Conservation (phyloP, 2,797 vertebrate genomes). For the Rhinatrema bivittatum region DNA sequence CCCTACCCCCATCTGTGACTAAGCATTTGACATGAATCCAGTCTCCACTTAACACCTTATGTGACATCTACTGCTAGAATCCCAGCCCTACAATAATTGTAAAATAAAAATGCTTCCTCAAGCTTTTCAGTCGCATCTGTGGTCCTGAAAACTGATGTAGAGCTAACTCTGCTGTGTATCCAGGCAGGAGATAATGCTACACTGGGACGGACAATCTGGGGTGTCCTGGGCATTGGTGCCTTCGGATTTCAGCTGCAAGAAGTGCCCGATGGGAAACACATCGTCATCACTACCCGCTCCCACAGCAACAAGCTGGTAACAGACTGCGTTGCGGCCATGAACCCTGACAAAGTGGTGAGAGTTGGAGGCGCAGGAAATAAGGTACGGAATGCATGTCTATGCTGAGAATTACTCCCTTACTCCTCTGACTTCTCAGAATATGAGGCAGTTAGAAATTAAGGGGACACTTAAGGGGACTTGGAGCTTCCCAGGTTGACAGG, state of each 20-base stretch:
- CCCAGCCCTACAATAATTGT: too few species aligned
- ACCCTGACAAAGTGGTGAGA: conserved; percentile 76
- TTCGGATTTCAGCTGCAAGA: conserved; percentile 90
- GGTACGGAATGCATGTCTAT: conserved; percentile 45
- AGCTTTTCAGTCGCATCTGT: too few species aligned
- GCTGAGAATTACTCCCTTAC: background rate
- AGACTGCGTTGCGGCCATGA: conserved; percentile 81
- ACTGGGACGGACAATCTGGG: conserved; percentile 91
- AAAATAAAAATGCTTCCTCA: too few species aligned
- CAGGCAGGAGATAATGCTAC: conserved; percentile 68
- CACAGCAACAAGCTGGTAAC: conserved; percentile 85
- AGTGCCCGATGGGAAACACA: conserved; percentile 68
- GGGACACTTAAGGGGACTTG: too few species aligned
- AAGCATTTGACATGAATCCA: too few species aligned
- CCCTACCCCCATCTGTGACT: too few species aligned
- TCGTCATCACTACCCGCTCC: conserved; percentile 85
- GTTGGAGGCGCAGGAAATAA: conserved; percentile 97
- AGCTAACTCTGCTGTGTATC: background rate
- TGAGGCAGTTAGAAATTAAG: background rate
- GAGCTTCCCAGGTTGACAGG: too few species aligned
- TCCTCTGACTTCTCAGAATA: background rate
- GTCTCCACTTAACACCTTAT: too few species aligned
- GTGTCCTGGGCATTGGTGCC: conserved; percentile 77
- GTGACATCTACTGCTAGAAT: too few species aligned
- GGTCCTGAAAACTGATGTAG: too few species aligned